Evolutionary conservation across 1,140 invertebrate species (phyloP), one percentile per base, ranked within the genome.

Genomic region (Solenopsis fugax): DNA sequence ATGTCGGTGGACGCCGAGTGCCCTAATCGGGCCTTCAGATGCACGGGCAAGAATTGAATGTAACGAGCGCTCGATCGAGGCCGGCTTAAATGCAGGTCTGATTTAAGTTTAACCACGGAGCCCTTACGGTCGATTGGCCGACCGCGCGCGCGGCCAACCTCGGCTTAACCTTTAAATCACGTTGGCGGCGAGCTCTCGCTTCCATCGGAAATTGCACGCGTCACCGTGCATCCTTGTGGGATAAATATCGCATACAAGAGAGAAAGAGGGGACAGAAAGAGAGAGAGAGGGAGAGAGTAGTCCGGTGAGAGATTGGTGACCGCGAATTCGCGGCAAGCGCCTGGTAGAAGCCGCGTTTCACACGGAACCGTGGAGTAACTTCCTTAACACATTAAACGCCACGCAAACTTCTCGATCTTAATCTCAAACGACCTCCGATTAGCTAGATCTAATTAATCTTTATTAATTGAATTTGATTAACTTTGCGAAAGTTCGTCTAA

Each of bases 161-260:
- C 80, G 80, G 80, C 69, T 84, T 84, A 75, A 84, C 80, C 67
- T 84, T 84, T 84, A 84, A 84, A 84, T 84, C 80, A 84, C 80
- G 69, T 84, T 75, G 69, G 80, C 80, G 80, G 69, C 48, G 54
- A 48, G 41, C 16, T 65, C 69, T 84, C 69, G 67, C 54, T 72
- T 72, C 80, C 69, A 85, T 85, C 58, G 72, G 82, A 85, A 85
- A 77, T 85, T 85, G 73, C 71, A 85, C 60, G 82, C 73, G 60
- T 85, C 71, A 85, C 50, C 24, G 45, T 85, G 71, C 73, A 78
- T 85, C 82, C 48, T 85, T 67, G 73, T 48, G 60, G 82, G 71
- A 77, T 77, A 85, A 85, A 85, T 76, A 85, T 77, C 58, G 73
- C 60, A 29, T 12, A 41, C 21, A 9, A 18, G 50, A 45, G 50